These are phyloP conservation scores for Tragopan temminckii DNA, from an alignment of 2,797 vertebrate species.

Conservation along the genomic window DNA sequence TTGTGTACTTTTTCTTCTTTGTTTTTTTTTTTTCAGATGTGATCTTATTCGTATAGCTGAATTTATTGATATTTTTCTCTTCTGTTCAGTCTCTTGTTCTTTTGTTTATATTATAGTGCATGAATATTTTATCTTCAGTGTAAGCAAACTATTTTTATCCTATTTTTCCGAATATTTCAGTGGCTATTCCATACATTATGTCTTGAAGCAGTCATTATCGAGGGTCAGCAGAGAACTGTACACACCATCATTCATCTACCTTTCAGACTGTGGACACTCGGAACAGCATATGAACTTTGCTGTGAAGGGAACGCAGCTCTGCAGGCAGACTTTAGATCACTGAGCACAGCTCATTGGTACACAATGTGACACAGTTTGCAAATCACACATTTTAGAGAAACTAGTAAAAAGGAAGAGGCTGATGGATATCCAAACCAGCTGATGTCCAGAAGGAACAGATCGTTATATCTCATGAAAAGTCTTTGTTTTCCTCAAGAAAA, in stretches of 20 bases:
- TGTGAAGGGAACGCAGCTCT: neutral
- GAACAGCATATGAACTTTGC: rapidly evolving
- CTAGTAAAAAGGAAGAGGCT: neutral
- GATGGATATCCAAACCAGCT: neutral
- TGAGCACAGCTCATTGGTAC: rapidly evolving
- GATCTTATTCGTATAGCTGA: neutral
- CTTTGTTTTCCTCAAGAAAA: neutral
- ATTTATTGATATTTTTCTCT: neutral
- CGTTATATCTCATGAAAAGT: neutral
- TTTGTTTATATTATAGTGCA: neutral
- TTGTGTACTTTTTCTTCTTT: too few relatives aligned
- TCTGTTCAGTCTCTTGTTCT: neutral
- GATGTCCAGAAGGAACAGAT: neutral
- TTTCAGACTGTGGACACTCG: neutral
- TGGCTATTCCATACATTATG: neutral
- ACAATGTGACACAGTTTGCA: neutral
- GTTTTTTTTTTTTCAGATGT: neutral
- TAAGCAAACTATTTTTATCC: neutral
- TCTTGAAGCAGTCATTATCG: neutral
- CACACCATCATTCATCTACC: neutral
- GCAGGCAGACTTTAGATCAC: neutral
- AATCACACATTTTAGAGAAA: neutral
- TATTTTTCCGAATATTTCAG: neutral
- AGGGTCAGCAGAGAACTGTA: neutral
- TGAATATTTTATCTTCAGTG: neutral